These are phyloP conservation scores for Phengaris arion DNA, from an alignment of 2,888 invertebrate genomes.

Conservation along the genomic window DNA sequence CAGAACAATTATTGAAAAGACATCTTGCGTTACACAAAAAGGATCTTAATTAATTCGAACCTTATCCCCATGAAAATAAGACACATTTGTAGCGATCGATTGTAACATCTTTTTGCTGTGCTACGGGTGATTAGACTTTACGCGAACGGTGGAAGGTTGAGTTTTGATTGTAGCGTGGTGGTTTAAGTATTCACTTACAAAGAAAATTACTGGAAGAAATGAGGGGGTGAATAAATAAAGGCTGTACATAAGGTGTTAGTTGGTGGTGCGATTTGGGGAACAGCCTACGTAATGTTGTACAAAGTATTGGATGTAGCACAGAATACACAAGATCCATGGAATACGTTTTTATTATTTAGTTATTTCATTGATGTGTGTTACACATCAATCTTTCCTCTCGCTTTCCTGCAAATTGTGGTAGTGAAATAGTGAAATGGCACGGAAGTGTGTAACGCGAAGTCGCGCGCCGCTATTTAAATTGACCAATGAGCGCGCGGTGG, in stretches of 20 bases:
- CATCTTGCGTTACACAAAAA: constrained; percentile 44
- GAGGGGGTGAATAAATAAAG: constrained; percentile 73
- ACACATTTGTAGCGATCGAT: constrained; percentile 41
- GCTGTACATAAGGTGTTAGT: constrained; percentile 67
- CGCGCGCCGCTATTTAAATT: too few species aligned
- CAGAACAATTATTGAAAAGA: constrained; percentile 74
- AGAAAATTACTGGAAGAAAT: constrained; percentile 76
- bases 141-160: constrained; percentile 19
- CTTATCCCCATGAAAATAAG: constrained; percentile 46
- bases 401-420: too few species aligned
- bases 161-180: constrained; percentile 48
- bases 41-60: constrained; percentile 41
- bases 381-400: too few species aligned
- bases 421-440: too few species aligned
- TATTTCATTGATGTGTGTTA: too few species aligned
- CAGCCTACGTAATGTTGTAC: constrained; percentile 10
- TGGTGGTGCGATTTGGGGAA: constrained; percentile 49
- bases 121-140: constrained; percentile 36
- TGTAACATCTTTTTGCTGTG: neutral
- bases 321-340: neutral
- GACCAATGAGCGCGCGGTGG: too few species aligned
- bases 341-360: too few species aligned
- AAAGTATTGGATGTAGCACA: neutral
- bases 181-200: constrained; percentile 74
- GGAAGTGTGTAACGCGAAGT: too few species aligned